These are phyloP conservation scores for Galemys pyrenaicus DNA, from an alignment of 2,113 vertebrate genomes.

Conservation along the genomic window DNA sequence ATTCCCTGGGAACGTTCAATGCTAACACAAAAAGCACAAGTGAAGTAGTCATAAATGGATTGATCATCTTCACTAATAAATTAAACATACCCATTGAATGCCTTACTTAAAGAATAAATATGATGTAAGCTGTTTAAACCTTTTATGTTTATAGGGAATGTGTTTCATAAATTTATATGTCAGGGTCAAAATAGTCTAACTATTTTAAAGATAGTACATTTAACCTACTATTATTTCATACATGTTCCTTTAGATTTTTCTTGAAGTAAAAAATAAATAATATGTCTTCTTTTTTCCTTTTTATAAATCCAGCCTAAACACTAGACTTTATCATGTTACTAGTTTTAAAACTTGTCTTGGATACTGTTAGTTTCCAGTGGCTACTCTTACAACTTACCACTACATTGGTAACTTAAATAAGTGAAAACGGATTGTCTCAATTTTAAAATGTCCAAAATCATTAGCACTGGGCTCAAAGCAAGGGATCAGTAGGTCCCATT, in stretches of 20 bases:
- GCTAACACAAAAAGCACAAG: conserved; percentile 26
- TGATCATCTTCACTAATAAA: conserved; percentile 32
- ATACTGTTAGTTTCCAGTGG: neutral
- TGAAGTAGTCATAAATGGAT: conserved; percentile 27
- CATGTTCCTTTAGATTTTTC: neutral
- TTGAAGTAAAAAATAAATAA: neutral
- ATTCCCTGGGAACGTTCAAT: neutral
- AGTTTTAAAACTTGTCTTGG: neutral
- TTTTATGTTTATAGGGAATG: neutral
- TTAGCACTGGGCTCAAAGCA: neutral
- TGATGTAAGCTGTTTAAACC: neutral
- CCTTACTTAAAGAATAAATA: conserved; percentile 24
- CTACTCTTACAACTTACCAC: neutral
- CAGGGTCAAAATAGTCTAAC: neutral
- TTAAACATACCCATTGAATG: conserved; percentile 9
- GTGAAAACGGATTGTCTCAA: neutral
- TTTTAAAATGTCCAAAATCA: neutral
- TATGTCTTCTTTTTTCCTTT: neutral
- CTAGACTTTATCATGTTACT: neutral
- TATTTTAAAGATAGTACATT: neutral
- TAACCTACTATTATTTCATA: neutral
- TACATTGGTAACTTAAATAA: neutral
- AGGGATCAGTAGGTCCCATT: fast-evolving
- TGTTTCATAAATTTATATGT: neutral
- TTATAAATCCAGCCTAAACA: neutral